These are phyloP conservation scores for Serranus cabrilla DNA, from an alignment of 2,797 vertebrate genomes.

Conservation along the genomic window DNA sequence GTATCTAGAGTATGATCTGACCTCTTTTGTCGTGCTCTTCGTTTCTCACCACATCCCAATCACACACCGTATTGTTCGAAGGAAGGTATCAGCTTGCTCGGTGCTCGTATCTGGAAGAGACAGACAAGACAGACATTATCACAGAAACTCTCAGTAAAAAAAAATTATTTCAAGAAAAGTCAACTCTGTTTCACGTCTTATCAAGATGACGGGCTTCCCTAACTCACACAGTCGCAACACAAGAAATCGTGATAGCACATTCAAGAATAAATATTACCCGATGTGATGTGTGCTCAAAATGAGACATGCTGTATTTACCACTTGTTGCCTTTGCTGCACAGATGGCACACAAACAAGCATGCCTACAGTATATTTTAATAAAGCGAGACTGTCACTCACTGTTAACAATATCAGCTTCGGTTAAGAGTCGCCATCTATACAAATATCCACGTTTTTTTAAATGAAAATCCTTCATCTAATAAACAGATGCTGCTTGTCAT, in stretches of 20 bases:
- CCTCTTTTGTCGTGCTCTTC: slow-evolving; percentile 77
- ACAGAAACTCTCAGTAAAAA: neutral
- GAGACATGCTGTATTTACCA: slow-evolving; percentile 74
- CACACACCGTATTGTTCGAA: slow-evolving; percentile 56
- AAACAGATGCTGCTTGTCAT: slow-evolving; percentile 22
- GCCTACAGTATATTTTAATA: slow-evolving; percentile 67
- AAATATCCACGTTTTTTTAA: slow-evolving; percentile 1
- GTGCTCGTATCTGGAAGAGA: slow-evolving; percentile 41
- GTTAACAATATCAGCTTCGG: slow-evolving; percentile 44
- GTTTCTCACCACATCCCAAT: slow-evolving; percentile 77
- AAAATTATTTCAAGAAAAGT: neutral
- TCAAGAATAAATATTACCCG: slow-evolving; percentile 65
- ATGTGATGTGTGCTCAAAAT: slow-evolving; percentile 64
- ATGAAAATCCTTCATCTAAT: slow-evolving; percentile 19
- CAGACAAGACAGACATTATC: slow-evolving; percentile 26
- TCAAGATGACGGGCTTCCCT: slow-evolving; percentile 56
- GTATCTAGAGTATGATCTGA: slow-evolving; percentile 81
- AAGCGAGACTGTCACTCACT: slow-evolving; percentile 74
- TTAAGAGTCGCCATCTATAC: slow-evolving; percentile 28
- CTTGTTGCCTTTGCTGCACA: slow-evolving; percentile 73
- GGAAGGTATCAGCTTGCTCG: slow-evolving; percentile 43
- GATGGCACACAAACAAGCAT: slow-evolving; percentile 71
- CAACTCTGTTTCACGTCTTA: slow-evolving; percentile 4
- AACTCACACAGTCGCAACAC: slow-evolving; percentile 46
- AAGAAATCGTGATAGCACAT: slow-evolving; percentile 58